Percentiles rank a stretch among this genome's conserved stretches.
Conservation (phyloP, 2,113 vertebrate species). For the Ellobius talpinus region DNA sequence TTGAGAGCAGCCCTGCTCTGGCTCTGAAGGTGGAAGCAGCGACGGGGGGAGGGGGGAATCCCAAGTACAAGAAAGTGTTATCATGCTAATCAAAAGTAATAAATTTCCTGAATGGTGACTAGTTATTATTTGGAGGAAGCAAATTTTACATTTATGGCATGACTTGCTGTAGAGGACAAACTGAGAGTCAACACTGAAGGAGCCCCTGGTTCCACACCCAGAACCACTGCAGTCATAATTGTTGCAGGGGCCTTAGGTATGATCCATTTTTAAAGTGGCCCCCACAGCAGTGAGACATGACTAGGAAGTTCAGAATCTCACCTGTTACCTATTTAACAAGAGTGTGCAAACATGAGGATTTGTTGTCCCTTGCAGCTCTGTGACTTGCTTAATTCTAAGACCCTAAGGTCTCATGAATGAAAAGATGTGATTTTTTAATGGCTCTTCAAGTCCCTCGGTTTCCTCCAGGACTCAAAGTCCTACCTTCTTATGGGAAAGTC, state of each 20-base stretch:
- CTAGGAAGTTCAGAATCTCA: slow-evolving; percentile 10
- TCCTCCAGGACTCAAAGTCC: slow-evolving; percentile 71
- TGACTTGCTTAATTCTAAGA: slow-evolving; percentile 71
- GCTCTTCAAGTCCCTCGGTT: slow-evolving; percentile 70
- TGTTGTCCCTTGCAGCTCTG: not conserved
- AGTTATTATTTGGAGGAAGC: not conserved
- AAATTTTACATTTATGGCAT: slow-evolving; percentile 21
- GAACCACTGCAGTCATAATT: slow-evolving; percentile 39
- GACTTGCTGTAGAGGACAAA: not conserved
- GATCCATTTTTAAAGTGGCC: not conserved
- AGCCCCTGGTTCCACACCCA: not conserved
- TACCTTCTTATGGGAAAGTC: slow-evolving; percentile 65
- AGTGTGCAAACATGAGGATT: slow-evolving; percentile 45
- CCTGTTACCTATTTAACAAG: slow-evolving; percentile 15
- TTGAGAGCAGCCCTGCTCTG: not conserved
- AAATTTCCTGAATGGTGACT: slow-evolving; percentile 48
- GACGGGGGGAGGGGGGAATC: not conserved
- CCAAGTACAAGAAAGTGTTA: not conserved
- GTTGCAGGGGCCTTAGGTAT: not conserved
- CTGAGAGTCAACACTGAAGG: not conserved
- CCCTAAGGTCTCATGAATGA: slow-evolving; percentile 60
- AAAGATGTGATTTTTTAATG: slow-evolving; percentile 67
- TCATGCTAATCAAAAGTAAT: slow-evolving; percentile 45
- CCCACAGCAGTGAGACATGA: slow-evolving; percentile 9
- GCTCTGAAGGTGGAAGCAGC: not conserved